Evolutionary conservation across 1,140 invertebrate species (phyloP).

Genomic region (Cyrtorhinus lividipennis): DNA sequence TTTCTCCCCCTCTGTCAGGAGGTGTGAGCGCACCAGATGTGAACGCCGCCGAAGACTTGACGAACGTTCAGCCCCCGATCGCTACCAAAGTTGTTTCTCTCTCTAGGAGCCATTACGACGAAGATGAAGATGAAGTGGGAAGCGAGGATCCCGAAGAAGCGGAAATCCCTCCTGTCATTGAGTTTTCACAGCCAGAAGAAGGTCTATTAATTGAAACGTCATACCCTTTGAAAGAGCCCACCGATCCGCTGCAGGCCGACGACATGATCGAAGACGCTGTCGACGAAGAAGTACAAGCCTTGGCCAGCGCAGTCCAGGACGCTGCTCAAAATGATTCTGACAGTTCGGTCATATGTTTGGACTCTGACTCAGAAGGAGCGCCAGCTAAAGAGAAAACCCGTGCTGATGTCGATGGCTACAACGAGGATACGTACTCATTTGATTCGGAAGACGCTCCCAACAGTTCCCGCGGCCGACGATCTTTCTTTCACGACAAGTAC

Average conservation of each 20-base stretch:
- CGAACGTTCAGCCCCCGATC: too few relatives aligned
- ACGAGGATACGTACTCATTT: neutral
- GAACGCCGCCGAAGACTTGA: too few relatives aligned
- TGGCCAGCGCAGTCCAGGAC: neutral
- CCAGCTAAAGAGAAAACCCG: neutral
- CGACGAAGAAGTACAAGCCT: neutral
- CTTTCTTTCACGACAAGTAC: neutral
- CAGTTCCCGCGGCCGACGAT: neutral
- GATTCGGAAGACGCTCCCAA: neutral
- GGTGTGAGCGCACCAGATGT: too few relatives aligned
- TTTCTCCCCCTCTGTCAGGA: too few relatives aligned
- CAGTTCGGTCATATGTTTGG: neutral
- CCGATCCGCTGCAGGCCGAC: neutral
- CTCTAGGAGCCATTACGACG: neutral
- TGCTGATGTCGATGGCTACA: neutral
- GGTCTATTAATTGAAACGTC: neutral
- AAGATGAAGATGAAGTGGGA: neutral
- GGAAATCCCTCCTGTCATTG: neutral
- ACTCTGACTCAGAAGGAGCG: neutral
- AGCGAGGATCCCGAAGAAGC: constrained; percentile 4
- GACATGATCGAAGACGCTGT: too few relatives aligned
- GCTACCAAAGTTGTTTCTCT: neutral
- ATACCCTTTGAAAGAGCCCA: neutral
- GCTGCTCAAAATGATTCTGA: neutral
- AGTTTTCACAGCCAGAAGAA: neutral